phyloP scores from a whole-genome alignment of 2,797 vertebrate genomes.

The Chelonia mydas region DNA sequence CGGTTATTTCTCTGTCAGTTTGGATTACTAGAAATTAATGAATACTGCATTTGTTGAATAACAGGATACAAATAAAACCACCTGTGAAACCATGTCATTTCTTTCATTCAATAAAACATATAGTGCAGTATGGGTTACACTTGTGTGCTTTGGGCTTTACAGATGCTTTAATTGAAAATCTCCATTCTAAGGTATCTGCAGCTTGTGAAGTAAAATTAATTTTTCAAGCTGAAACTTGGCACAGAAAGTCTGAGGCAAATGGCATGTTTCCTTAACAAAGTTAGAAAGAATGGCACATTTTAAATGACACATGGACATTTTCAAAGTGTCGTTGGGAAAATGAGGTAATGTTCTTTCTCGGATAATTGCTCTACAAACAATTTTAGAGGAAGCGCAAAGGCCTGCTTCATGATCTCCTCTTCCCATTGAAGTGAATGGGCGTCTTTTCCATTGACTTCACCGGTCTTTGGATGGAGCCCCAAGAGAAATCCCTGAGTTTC shows the following conservation, averaged over 20 bases:
- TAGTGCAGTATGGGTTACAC: background rate
- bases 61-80: background rate
- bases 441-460: background rate
- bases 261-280: background rate
- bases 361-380: background rate
- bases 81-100: background rate
- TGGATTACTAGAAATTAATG: background rate
- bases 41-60: fast-evolving
- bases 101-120: background rate
- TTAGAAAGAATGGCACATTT: background rate
- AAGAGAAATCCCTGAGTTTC: background rate
- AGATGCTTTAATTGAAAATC: background rate
- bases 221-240: background rate
- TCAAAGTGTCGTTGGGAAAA: background rate
- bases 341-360: background rate
- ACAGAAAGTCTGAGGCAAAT: background rate
- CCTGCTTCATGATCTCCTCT: background rate
- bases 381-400: background rate
- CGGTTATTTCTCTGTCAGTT: background rate
- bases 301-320: background rate
- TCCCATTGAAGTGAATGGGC: background rate
- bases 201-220: background rate
- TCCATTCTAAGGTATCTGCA: fast-evolving
- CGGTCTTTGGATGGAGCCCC: background rate
- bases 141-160: background rate